Conservation (phyloP, 2,888 invertebrate species). For the Brachyptera putata region DNA sequence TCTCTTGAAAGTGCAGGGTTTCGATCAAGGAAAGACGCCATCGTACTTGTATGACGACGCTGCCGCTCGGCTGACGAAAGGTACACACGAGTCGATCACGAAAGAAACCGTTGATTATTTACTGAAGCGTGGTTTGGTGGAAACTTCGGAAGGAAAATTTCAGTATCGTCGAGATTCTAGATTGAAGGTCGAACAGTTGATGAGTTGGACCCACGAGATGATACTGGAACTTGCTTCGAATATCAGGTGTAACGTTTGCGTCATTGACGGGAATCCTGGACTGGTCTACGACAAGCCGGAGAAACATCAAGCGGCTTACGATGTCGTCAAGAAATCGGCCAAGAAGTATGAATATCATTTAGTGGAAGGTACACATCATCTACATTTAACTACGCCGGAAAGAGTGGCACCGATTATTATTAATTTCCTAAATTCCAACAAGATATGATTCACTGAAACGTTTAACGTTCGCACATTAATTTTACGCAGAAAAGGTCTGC, state of each 20-base stretch:
- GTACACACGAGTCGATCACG: constrained; percentile 17
- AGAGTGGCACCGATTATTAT: constrained; percentile 36
- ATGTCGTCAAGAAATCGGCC: constrained; percentile 33
- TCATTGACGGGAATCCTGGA: constrained; percentile 39
- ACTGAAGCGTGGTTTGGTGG: not conserved
- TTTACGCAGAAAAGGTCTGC: too few species aligned
- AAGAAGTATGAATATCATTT: constrained; percentile 34
- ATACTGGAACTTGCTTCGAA: constrained; percentile 34
- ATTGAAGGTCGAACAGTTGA: constrained; percentile 52
- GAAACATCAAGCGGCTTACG: constrained; percentile 32
- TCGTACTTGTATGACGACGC: constrained; percentile 64
- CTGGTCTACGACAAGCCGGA: constrained; percentile 36
- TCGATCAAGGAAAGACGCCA: not conserved
- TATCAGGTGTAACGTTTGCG: constrained; percentile 39
- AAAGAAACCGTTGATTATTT: not conserved
- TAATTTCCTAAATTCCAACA: constrained; percentile 34
- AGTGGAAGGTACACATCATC: constrained; percentile 37
- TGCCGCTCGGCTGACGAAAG: constrained; percentile 50
- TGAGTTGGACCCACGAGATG: constrained; percentile 34
- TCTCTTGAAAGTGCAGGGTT: not conserved
- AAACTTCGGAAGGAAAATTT: constrained; percentile 33
- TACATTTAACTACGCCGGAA: constrained; percentile 39
- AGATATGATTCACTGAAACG: not conserved
- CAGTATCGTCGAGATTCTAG: constrained; percentile 69
- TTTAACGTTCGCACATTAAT: too few species aligned